Evolutionary conservation across 1,140 invertebrate genomes (phyloP), one percentile per base, ranked within the genome.

Genomic region (Homarus americanus): DNA sequence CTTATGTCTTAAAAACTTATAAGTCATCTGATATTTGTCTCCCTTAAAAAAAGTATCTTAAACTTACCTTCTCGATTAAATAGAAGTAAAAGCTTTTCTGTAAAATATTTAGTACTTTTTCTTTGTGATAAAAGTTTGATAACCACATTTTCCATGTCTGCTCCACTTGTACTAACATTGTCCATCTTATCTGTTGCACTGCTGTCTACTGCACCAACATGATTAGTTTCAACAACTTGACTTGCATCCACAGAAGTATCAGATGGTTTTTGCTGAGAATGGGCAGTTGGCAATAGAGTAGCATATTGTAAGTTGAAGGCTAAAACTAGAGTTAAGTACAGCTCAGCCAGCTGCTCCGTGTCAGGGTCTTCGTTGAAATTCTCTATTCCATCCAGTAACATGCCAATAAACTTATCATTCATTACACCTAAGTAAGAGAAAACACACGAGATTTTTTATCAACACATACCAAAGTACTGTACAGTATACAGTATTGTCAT

Each of bases 241-340:
- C n/a, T 40, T 28, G 40, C 49, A 32, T 76, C 66, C 12, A 58
- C 28, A 38, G 49, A 24, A 58, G 12, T 24, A 38, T 90, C 53
- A 38, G 36, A n/a, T 63, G 72, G n/a, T 69, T 32, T 15, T 38
- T 41, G 40, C 0, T n/a, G 36, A 28, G 24, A 17, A 0, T 20
- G n/a, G 28, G 69, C 41, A 41, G 78, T 24, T 28, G 76, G 90
- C 40, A 44, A 94, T 28, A 94, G 93, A 41, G 94, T 94, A 38
- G 94, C 94, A 93, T 98, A 98, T 94, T 99, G 98, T 28, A 98
- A 95, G 95, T 98, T 98, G 93, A 97, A 98, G 0, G 98, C 96
- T 32, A 98, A 95, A 73, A 98, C 95, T 32, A 98, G 94, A 86
- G 96, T 97, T n/a, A 98, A 95, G 93, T 98, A 97, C 86, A 97